phyloP scores from a whole-genome alignment of 1,140 invertebrate genomes.

The Myzus persicae region DNA sequence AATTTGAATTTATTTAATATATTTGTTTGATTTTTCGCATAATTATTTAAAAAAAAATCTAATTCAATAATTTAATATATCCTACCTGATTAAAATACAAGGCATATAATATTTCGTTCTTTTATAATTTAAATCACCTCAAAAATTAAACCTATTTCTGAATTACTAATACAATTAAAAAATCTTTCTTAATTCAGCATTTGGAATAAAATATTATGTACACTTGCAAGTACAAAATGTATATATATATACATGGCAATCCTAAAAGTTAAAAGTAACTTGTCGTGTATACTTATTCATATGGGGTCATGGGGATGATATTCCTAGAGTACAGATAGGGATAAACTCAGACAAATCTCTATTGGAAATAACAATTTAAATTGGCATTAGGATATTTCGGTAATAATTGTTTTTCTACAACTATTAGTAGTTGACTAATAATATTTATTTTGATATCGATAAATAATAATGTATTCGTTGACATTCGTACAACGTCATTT shows the following conservation, averaged over 20 bases:
- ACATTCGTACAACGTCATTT: not conserved
- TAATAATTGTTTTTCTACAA: not conserved
- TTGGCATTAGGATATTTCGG: not conserved
- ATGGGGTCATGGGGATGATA: not conserved
- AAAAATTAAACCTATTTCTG: not conserved
- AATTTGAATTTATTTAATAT: conserved; percentile 27
- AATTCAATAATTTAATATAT: not conserved
- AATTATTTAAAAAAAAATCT: not conserved
- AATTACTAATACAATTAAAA: not conserved
- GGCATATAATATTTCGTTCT: not conserved
- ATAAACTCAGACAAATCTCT: not conserved
- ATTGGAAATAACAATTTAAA: not conserved
- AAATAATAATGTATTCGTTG: not conserved
- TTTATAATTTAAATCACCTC: not conserved
- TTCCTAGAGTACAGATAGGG: not conserved
- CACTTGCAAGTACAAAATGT: not conserved
- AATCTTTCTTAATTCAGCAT: not conserved
- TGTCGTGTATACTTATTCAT: not conserved
- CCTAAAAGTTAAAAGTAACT: not conserved
- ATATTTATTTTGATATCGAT: not conserved
- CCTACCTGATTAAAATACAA: not conserved
- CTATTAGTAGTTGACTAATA: not conserved
- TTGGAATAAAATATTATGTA: not conserved
- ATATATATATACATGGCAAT: not conserved
- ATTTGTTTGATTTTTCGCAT: not conserved